Conservation (phyloP, 2,797 vertebrate species). For the Melanotaenia boesemani region DNA sequence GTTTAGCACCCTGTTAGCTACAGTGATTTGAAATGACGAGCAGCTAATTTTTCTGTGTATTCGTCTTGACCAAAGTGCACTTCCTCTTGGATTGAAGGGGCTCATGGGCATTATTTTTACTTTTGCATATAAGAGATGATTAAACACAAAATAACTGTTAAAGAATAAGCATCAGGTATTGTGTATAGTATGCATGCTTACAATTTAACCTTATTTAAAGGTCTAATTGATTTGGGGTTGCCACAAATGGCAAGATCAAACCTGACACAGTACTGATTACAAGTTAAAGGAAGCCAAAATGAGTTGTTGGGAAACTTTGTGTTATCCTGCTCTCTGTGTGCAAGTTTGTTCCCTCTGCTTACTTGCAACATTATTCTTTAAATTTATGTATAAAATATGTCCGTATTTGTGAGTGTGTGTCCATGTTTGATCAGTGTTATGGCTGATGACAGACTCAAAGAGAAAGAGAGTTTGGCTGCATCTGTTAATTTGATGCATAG, state of each 20-base stretch:
- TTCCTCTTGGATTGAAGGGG: conserved; percentile 67
- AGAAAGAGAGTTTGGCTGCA: neutral
- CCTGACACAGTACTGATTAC: conserved; percentile 20
- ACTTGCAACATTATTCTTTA: conserved; percentile 28
- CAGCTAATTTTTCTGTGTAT: conserved; percentile 63
- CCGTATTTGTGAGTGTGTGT: conserved; percentile 7
- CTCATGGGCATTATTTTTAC: conserved; percentile 64
- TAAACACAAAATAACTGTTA: conserved; percentile 9
- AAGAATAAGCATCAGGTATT: conserved; percentile 34
- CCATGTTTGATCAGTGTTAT: conserved; percentile 2
- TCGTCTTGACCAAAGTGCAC: conserved; percentile 78
- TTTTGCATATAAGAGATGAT: conserved; percentile 40
- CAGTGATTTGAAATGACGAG: conserved; percentile 53
- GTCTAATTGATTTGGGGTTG: conserved; percentile 15
- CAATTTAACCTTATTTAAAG: conserved; percentile 20
- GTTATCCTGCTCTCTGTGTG: conserved; percentile 21
- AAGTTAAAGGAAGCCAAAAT: conserved; percentile 30
- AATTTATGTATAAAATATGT: conserved; percentile 18
- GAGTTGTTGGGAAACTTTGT: conserved; percentile 23
- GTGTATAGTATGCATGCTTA: conserved; percentile 1
- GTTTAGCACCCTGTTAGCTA: conserved; percentile 34
- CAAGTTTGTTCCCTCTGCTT: conserved; percentile 35
- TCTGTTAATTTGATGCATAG: conserved; percentile 12
- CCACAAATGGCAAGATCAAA: conserved; percentile 13
- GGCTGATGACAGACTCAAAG: neutral